Evolutionary conservation across 2,113 vertebrate species (phyloP).

Genomic region (Ophthalmolycus amberensis): DNA sequence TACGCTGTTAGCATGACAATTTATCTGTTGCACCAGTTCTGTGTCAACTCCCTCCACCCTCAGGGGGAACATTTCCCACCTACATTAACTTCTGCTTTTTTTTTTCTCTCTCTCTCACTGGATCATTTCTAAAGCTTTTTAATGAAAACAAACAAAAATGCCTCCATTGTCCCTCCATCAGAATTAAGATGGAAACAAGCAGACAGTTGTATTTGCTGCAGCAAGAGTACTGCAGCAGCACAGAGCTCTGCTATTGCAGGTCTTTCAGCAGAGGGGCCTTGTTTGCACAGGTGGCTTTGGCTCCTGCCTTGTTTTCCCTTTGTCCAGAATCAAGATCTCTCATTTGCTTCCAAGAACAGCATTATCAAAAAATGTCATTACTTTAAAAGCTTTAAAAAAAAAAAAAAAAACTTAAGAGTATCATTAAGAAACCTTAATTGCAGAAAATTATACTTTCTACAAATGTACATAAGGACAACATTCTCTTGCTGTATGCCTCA

Average conservation of each 20-base stretch:
- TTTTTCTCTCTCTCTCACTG: not conserved
- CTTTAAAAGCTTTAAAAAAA: conserved; percentile 49
- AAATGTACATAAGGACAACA: conserved; percentile 71
- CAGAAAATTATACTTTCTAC: conserved; percentile 75
- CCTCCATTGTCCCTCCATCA: conserved; percentile 32
- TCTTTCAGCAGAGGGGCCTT: conserved; percentile 68
- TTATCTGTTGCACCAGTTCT: conserved; percentile 32
- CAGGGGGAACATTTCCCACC: conserved; percentile 18
- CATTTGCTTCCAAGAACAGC: conserved; percentile 77
- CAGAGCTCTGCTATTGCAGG: conserved; percentile 54
- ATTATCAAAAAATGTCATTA: conserved; percentile 73
- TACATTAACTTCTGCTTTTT: conserved; percentile 30
- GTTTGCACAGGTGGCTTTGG: conserved; percentile 83
- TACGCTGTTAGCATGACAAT: conserved; percentile 37
- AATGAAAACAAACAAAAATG: conserved; percentile 58
- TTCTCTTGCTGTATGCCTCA: conserved; percentile 50
- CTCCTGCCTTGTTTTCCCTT: conserved; percentile 75
- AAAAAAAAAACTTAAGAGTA: conserved; percentile 64
- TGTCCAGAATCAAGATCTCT: conserved; percentile 70
- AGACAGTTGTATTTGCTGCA: conserved; percentile 58
- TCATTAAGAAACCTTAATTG: conserved; percentile 78
- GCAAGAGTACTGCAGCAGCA: conserved; percentile 44
- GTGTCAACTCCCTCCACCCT: not conserved
- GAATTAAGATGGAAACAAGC: conserved; percentile 55
- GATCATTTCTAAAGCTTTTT: conserved; percentile 33